Percentiles rank a stretch among this genome's conserved stretches.
Conservation (phyloP, 1,140 invertebrate genomes). For the Augochlora pura region DNA sequence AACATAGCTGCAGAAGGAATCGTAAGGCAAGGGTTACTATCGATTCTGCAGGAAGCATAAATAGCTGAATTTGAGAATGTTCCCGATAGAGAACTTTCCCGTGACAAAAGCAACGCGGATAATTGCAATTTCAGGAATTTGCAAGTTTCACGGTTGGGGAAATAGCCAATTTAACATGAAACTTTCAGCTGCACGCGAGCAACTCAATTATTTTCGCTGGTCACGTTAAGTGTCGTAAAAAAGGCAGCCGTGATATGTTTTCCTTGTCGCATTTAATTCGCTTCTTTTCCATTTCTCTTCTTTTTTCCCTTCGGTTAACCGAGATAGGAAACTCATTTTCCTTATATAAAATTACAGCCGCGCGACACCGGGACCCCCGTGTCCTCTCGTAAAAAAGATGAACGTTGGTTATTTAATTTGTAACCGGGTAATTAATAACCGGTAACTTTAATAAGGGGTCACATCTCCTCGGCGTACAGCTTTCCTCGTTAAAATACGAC, state of each 20-base stretch:
- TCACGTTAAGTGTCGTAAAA: conserved; percentile 8
- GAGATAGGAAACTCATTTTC: conserved; percentile 27
- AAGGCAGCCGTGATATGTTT: conserved; percentile 21
- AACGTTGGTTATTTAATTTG: conserved; percentile 4
- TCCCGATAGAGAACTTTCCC: no score
- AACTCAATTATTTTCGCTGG: conserved; percentile 36
- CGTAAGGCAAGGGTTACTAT: no score
- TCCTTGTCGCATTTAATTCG: conserved; percentile 19
- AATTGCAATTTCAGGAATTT: not conserved
- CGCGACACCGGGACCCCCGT: not conserved
- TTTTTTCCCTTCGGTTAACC: not conserved
- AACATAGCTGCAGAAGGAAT: no score
- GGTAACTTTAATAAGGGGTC: not conserved
- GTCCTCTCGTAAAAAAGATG: not conserved
- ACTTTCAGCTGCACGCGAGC: conserved; percentile 28
- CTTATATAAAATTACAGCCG: not conserved
- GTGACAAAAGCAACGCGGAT: not conserved
- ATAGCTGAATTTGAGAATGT: no score
- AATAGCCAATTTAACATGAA: conserved; percentile 33
- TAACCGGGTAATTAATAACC: conserved; percentile 18
- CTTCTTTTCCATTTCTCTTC: not conserved
- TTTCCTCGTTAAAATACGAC: conserved; percentile 19
- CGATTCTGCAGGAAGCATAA: no score
- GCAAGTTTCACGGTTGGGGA: conserved; percentile 2
- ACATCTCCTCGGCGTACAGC: not conserved